Conservation (phyloP, 2,113 vertebrate species). For the Xenopus tropicalis region UCB_Xtro_10.0 CM004449.2:72105001-72105500, state of each 20-base stretch:
- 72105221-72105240: background rate
- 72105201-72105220: constrained; percentile 27
- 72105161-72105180: constrained; percentile 16
- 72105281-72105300: constrained; percentile 6
- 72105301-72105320: constrained; percentile 41
- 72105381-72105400: constrained; percentile 28
- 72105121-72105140: background rate
- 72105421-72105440: background rate
- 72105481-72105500: background rate
- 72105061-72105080: too few species aligned
- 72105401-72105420: background rate
- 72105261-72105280: constrained; percentile 13
- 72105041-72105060: too few species aligned
- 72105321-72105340: constrained; percentile 40
- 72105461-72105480: background rate
- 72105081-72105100: too few species aligned
- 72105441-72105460: background rate
- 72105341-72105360: constrained; percentile 46
- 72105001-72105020: too few species aligned
- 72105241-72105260: constrained; percentile 5
- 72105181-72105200: constrained; percentile 12
- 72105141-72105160: constrained; percentile 12
- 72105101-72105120: too few species aligned
- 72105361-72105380: constrained; percentile 37
- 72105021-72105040: too few species aligned